Base-by-base conservation (phyloP, 2,888 invertebrate genomes). In the Drosophila longiperda region DNA sequence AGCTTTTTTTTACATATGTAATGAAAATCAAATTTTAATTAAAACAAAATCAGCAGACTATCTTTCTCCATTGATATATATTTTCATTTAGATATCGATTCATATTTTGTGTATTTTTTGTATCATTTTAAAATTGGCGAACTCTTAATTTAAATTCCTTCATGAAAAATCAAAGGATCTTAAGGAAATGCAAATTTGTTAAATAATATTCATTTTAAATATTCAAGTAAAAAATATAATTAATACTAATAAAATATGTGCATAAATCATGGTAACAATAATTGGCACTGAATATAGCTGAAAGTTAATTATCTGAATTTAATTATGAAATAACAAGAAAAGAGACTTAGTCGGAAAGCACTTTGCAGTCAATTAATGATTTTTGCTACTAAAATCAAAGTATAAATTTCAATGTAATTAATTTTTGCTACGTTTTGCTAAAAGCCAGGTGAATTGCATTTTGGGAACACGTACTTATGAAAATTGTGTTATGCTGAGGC, bases 381-480 rank as follows among this genome's bases (percentile, higher is more conserved):
- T 45, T 12, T 12, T 45, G 7, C 12, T 20, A 12, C 12, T 20
- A 7, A 20, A 45, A 20, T 1, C 20, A 20, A 45, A 7, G 7
- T 1, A 6, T 3, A 49, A 11, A n/a, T 17, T 29, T 50, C 0
- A 50, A n/a, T n/a, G 1, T 29, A 11, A n/a, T 50, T 5, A 11
- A 50, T 50, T 7, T 3, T 9, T 29, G 26, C 11, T 6, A 1
- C 6, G 8, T 57, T 17, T 7, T 20, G 26, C 26, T 38, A 29
- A 36, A 62, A 32, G 34, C 6, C 17, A 54, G 59, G 29, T 49
- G 64, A 59, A 62, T 42, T 36, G 26, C 12, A 23, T 48, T 33
- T 15, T n/a, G 45, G 52, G 72, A 72, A 70, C 52, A 53, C 20
- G 0, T 23, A 12, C 5, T 33, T 45, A 60, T 54, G 42, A 48